Base-by-base conservation (phyloP, 2,888 invertebrate genomes). In the Tachina grossa region DNA sequence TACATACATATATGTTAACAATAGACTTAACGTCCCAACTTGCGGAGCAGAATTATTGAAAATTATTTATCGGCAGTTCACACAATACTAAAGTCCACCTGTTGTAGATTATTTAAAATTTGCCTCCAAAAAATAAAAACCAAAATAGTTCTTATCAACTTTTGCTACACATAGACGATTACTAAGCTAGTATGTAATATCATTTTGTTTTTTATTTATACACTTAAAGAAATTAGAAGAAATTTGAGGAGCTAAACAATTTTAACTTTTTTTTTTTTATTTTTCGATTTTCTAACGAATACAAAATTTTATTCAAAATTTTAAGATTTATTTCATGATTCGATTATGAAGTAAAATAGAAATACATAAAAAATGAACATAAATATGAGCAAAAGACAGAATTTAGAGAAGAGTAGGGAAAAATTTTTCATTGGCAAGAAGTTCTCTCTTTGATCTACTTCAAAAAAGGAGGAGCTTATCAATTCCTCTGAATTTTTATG, bases 71-170 rank as follows among this genome's bases (percentile, higher is more conserved):
- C 82, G 75, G 43, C 51, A 13, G 69, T 59, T 69, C 71, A 55
- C 59, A 66, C 51, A 85, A 83, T 75, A 85, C 85, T 83, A 61
- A 85, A 82, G 43, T 74, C 47, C 75, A 85, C 63, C 78, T 82
- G 74, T 66, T 79, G 74, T 81, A 55, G 49, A 55, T 79, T 77
- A 59, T 68, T 78, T 71, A 65, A 13, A 57, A 82, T 63, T 82
- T 65, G 69, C 71, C 65, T 53, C 8, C 63, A 66, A 72, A 69
- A 74, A 59, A 10, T 41, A 51, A 76, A 76, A 74, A 11, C 47
- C 41, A 66, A 77, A 63, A 66, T 49, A 14, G 59, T 63, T 72
- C 78, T 85, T 85, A 85, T 83, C 79, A 79, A 22, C 39, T 79
- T 76, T 66, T 65, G 59, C 14, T 51, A 41, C 43, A n/a, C 10